Conservation (phyloP, 2,113 vertebrate species). For the Myrmophylax atrothorax region DNA sequence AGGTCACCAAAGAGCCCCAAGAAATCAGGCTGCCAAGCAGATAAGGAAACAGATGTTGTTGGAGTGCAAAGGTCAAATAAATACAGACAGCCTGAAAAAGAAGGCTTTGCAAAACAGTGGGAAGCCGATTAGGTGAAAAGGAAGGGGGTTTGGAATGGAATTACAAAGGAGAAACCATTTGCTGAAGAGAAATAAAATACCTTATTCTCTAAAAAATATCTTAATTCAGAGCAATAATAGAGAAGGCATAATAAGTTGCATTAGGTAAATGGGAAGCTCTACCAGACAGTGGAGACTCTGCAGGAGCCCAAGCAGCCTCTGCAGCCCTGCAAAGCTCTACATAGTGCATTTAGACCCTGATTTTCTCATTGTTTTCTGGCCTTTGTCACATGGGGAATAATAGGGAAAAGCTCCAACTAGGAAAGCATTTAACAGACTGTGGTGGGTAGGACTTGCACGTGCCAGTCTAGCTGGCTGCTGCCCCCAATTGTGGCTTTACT, state of each 20-base stretch:
- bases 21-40: neutral
- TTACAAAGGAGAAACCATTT: neutral
- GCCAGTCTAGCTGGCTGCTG: neutral
- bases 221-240: neutral
- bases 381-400: neutral
- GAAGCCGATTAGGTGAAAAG: neutral
- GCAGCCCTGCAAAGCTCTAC: neutral
- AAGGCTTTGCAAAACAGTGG: neutral
- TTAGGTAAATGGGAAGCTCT: neutral
- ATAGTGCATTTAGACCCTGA: too few species aligned
- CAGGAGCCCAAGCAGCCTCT: neutral
- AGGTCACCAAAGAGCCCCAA: neutral
- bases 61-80: neutral
- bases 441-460: fast-evolving
- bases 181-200: neutral
- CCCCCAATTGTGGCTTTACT: neutral
- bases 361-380: neutral
- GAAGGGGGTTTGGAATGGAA: neutral
- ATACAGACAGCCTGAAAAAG: neutral
- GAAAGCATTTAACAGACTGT: neutral
- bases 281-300: fast-evolving
- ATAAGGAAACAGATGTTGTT: neutral
- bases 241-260: neutral
- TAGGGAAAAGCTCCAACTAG: neutral
- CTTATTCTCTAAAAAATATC: neutral